A percentile compares a stretch with the other conserved stretches of the same genome.
phyloP scores from a whole-genome alignment of 1,140 invertebrate genomes.

The Anthonomus grandis region DNA sequence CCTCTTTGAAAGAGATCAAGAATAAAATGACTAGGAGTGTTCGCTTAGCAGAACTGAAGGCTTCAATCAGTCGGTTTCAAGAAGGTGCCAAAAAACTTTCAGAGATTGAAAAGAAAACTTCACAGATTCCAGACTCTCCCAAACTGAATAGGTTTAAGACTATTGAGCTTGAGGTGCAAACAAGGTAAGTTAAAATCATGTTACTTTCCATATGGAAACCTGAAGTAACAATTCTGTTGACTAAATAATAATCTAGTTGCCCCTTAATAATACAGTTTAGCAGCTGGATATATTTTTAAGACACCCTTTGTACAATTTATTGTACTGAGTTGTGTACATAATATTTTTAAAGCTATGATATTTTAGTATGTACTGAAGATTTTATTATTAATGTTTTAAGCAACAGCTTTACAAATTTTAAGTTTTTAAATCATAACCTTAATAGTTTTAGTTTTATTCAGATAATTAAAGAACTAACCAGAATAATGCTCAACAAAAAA shows the following conservation, averaged over 20 bases:
- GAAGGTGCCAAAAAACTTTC: slow-evolving; percentile 54
- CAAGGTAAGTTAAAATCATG: slow-evolving; percentile 60
- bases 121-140: slow-evolving; percentile 41
- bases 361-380: no score
- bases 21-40: slow-evolving; percentile 61
- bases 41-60: slow-evolving; percentile 63
- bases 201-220: background rate
- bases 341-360: no score
- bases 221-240: background rate
- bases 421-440: no score
- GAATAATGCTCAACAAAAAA: no score
- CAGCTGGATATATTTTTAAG: background rate
- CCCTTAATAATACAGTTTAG: background rate
- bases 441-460: no score
- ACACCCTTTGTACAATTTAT: background rate
- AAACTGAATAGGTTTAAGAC: slow-evolving; percentile 67
- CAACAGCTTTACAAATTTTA: no score
- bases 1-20: slow-evolving; percentile 65
- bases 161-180: slow-evolving; percentile 68
- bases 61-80: slow-evolving; percentile 58
- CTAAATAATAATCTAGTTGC: background rate
- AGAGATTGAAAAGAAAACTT: slow-evolving; percentile 47
- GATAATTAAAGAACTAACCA: no score
- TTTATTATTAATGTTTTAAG: no score
- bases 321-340: no score